Evolutionary conservation across 2,888 invertebrate genomes (phyloP).

Genomic region (Conchocele bisecta): DNA sequence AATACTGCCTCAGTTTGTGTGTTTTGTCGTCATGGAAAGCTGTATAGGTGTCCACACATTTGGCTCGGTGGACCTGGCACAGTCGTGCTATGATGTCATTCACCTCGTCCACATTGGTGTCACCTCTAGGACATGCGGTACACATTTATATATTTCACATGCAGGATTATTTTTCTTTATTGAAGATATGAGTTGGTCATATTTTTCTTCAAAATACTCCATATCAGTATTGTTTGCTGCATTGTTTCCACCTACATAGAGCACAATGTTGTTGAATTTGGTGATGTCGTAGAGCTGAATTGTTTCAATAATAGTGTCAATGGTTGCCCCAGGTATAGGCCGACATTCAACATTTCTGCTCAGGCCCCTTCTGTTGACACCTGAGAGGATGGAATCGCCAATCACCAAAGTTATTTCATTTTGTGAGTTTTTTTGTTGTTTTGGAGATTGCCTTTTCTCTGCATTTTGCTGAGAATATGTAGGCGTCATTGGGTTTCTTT

Average conservation of each 20-base stretch:
- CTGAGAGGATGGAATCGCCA: background rate
- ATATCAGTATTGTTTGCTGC: conserved; percentile 1
- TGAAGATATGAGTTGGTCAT: background rate
- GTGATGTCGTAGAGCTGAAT: background rate
- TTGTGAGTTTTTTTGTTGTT: too few species aligned
- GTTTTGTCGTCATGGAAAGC: background rate
- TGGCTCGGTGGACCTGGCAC: background rate
- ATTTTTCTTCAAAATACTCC: conserved; percentile 5
- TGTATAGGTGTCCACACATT: background rate
- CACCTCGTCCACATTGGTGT: background rate
- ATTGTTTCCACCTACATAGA: conserved; percentile 5
- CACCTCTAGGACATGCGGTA: conserved; percentile 5
- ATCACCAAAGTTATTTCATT: too few species aligned
- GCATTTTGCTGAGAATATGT: too few species aligned
- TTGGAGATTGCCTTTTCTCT: too few species aligned
- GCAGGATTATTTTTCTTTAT: background rate
- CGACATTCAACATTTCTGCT: background rate
- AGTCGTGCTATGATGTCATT: background rate
- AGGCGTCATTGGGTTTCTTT: too few species aligned
- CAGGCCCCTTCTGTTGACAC: conserved; percentile 1
- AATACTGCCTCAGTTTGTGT: background rate
- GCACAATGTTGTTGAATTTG: background rate
- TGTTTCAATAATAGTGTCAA: background rate
- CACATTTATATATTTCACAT: background rate
- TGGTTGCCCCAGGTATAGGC: background rate